Conservation (phyloP, 2,113 vertebrate species). For the Myiagra hebetior region DNA sequence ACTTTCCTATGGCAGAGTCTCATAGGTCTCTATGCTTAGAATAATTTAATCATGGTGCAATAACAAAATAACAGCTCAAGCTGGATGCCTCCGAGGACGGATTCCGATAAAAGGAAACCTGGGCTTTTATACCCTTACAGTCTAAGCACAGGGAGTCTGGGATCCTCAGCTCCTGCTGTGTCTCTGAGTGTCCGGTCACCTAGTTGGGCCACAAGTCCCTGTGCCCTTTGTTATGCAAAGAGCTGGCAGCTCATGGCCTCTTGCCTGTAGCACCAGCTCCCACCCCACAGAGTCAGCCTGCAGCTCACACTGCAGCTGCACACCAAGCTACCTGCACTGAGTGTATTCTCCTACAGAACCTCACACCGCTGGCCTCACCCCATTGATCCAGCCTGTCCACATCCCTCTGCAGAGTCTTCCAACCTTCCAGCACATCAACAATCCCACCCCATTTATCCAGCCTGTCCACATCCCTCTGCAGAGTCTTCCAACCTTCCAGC, state of each 20-base stretch:
- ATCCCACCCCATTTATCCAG: neutral
- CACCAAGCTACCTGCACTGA: fast-evolving
- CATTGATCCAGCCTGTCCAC: neutral
- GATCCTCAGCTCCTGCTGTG: neutral
- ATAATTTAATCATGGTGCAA: neutral
- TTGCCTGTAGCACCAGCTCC: neutral
- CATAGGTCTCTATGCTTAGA: neutral
- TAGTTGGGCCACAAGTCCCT: neutral
- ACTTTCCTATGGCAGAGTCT: neutral
- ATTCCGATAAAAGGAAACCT: neutral
- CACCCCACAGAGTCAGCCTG: neutral
- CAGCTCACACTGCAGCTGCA: neutral
- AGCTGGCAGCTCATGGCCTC: neutral
- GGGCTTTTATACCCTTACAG: neutral
- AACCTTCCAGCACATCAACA: neutral
- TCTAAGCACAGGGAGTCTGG: neutral
- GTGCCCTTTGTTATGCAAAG: neutral
- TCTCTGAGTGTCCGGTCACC: neutral
- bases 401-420: neutral
- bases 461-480: neutral
- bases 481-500: too few species aligned
- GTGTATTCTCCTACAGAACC: neutral
- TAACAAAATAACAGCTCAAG: neutral
- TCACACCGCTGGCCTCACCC: neutral
- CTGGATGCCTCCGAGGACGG: neutral